phyloP scores from a whole-genome alignment of 2,113 vertebrate species.

The Pachypanchax playfairii region DNA sequence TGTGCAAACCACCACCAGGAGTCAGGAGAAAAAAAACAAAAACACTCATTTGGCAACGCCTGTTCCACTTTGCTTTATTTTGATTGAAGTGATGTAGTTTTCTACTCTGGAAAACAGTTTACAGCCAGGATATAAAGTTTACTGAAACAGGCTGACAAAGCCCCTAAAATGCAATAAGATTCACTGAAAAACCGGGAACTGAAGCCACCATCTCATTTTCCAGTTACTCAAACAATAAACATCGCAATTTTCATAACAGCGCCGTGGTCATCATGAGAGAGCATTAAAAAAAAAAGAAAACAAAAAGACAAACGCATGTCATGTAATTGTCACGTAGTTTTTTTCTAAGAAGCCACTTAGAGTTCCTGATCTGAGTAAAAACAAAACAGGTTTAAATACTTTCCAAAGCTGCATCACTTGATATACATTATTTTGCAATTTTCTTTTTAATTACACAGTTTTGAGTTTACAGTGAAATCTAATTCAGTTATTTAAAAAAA shows the following conservation, averaged over 20 bases:
- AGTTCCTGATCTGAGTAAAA: neutral
- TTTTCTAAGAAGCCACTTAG: neutral
- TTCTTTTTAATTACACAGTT: too few species aligned
- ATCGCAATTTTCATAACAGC: constrained; percentile 38
- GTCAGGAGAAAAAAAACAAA: too few species aligned
- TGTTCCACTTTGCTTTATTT: neutral
- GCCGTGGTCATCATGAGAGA: constrained; percentile 33
- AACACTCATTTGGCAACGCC: neutral
- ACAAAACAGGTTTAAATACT: too few species aligned
- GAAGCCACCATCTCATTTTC: constrained; percentile 40
- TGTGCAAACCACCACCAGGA: too few species aligned
- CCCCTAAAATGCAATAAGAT: constrained; percentile 12
- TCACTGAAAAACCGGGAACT: constrained; percentile 25
- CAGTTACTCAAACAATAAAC: constrained; percentile 61
- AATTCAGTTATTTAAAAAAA: too few species aligned
- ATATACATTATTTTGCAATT: neutral
- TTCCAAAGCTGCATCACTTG: neutral
- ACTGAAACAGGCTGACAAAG: constrained; percentile 46
- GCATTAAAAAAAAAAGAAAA: too few species aligned
- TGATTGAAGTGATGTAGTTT: neutral
- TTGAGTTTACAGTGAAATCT: too few species aligned
- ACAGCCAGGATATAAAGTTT: constrained; percentile 14
- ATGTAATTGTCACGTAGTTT: constrained; percentile 61
- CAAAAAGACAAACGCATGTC: constrained; percentile 52
- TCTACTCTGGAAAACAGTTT: constrained; percentile 1